Evolutionary conservation across 1,140 invertebrate species (phyloP).

Genomic region (Megalonaias nervosa): DNA sequence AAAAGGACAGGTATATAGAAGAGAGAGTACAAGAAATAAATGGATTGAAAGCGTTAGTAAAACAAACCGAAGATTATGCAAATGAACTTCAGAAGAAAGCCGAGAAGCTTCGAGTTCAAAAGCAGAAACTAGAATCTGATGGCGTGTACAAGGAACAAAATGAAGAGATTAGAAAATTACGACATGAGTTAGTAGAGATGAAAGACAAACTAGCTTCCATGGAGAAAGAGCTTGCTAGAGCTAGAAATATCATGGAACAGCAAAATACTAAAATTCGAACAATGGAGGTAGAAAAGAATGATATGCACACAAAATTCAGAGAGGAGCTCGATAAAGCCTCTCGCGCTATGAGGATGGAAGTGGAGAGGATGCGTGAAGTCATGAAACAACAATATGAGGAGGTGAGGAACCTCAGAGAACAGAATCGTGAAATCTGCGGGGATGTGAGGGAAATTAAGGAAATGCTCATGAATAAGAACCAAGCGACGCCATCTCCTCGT

Average conservation of each 20-base stretch:
- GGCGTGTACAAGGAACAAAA: slow-evolving; percentile 51
- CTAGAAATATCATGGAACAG: slow-evolving; percentile 51
- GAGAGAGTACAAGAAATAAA: slow-evolving; percentile 53
- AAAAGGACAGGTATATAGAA: slow-evolving; percentile 49
- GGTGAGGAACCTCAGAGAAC: slow-evolving; percentile 56
- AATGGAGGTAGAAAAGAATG: slow-evolving; percentile 48
- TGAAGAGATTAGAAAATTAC: slow-evolving; percentile 51
- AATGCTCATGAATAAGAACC: slow-evolving; percentile 39
- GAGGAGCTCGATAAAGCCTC: slow-evolving; percentile 58
- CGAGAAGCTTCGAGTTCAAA: slow-evolving; percentile 42
- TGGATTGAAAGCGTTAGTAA: slow-evolving; percentile 50
- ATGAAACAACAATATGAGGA: slow-evolving; percentile 63
- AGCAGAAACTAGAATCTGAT: slow-evolving; percentile 48
- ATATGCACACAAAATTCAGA: slow-evolving; percentile 46
- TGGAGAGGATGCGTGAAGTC: slow-evolving; percentile 61
- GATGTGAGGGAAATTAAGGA: slow-evolving; percentile 61
- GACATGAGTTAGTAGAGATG: slow-evolving; percentile 47
- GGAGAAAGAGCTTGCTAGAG: slow-evolving; percentile 52
- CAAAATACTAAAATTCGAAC: slow-evolving; percentile 49
- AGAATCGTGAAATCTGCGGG: slow-evolving; percentile 56
- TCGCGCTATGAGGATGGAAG: slow-evolving; percentile 58
- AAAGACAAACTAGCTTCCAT: slow-evolving; percentile 48
- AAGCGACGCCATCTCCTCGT: slow-evolving; percentile 9
- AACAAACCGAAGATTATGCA: slow-evolving; percentile 57
- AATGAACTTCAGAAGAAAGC: slow-evolving; percentile 52